These are phyloP conservation scores for Lasioglossum vierecki DNA, from an alignment of 2,888 invertebrate genomes.

Conservation along the genomic window DNA sequence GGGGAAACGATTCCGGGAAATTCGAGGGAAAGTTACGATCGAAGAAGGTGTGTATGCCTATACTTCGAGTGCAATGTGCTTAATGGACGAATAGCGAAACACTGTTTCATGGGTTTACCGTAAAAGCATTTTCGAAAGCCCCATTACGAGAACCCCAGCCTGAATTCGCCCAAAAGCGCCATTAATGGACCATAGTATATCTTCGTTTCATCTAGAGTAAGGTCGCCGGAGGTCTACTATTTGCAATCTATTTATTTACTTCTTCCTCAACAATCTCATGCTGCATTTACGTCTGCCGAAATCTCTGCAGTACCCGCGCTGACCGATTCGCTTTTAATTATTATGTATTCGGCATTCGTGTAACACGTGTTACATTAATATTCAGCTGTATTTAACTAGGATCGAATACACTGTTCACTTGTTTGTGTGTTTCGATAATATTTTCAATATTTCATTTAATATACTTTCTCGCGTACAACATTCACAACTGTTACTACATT, in stretches of 20 bases:
- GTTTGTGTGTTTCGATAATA: too few relatives aligned
- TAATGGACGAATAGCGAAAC: constrained; percentile 61
- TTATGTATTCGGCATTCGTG: not conserved
- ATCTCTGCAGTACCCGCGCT: not conserved
- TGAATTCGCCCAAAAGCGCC: constrained; percentile 53
- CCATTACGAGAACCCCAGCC: constrained; percentile 54
- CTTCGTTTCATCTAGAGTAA: constrained; percentile 47
- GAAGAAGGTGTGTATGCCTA: constrained; percentile 44
- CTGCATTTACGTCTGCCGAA: not conserved
- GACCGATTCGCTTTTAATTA: not conserved
- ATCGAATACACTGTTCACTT: too few relatives aligned
- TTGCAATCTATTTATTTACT: constrained; percentile 20
- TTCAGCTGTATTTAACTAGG: too few relatives aligned
- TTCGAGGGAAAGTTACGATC: constrained; percentile 33
- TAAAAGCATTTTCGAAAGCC: constrained; percentile 61
- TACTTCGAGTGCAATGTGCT: constrained; percentile 56
- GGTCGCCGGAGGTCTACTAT: constrained; percentile 14
- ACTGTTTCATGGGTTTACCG: constrained; percentile 61
- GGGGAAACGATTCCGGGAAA: constrained; percentile 20
- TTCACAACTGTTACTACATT: too few relatives aligned
- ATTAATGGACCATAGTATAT: constrained; percentile 58
- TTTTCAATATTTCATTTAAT: too few relatives aligned
- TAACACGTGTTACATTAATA: not conserved
- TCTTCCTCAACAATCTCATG: not conserved
- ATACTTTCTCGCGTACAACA: too few relatives aligned